Conservation (phyloP, 2,888 invertebrate species). For the Cephus nigrinus region DNA sequence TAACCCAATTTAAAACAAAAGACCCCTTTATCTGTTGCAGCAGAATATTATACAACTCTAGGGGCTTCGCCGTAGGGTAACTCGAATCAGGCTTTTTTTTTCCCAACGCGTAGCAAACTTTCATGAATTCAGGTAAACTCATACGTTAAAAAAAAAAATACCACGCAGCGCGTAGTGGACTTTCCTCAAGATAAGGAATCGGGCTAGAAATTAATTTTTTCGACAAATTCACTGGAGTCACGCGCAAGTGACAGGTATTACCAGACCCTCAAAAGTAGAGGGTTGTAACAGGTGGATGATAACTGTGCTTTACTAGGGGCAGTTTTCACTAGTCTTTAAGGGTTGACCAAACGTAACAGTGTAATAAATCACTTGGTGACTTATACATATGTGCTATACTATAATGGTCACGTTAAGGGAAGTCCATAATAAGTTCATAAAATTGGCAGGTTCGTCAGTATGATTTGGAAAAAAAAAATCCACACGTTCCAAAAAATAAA, state of each 20-base stretch:
- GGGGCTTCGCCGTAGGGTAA: neutral
- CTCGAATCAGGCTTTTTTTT: neutral
- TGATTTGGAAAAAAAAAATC: neutral
- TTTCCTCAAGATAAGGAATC: neutral
- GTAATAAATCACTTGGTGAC: neutral
- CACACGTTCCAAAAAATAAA: neutral
- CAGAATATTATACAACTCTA: neutral
- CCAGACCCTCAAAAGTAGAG: neutral
- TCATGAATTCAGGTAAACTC: neutral
- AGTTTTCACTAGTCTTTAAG: neutral
- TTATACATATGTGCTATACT: neutral
- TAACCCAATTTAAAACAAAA: neutral
- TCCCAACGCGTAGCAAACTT: neutral
- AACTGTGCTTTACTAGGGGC: neutral
- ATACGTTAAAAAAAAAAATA: neutral
- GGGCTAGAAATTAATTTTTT: neutral
- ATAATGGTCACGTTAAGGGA: constrained; percentile 44
- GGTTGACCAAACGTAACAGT: neutral
- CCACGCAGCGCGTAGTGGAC: neutral
- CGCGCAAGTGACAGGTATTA: neutral
- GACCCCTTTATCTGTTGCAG: neutral
- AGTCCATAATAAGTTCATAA: constrained; percentile 50
- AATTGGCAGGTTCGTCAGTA: constrained; percentile 28
- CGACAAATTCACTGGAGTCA: neutral
- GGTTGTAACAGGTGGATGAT: neutral